A percentile compares a stretch with the other conserved stretches of the same genome.
These are phyloP conservation scores for Arctocebus calabarensis DNA, from an alignment of 2,797 vertebrate species.

Conservation along the genomic window DNA sequence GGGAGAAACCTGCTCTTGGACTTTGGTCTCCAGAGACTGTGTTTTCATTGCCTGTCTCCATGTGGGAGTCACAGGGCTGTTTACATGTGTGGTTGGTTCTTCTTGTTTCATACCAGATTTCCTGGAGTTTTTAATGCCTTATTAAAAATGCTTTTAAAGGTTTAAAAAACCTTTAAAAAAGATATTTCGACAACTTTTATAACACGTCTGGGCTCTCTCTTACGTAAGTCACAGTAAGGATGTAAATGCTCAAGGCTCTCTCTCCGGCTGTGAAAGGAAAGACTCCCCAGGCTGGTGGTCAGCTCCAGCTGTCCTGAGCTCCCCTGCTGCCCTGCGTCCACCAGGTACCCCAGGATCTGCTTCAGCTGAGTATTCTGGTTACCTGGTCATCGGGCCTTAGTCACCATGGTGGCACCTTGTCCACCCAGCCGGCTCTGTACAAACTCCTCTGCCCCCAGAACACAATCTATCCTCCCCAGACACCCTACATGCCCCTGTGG, in stretches of 20 bases:
- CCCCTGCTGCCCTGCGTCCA: background rate
- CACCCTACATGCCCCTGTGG: fast-evolving
- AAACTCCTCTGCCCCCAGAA: background rate
- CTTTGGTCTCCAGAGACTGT: fast-evolving
- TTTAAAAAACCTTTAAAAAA: background rate
- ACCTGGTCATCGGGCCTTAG: background rate
- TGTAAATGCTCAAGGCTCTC: fast-evolving
- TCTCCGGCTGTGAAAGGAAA: background rate
- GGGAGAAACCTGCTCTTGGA: fast-evolving
- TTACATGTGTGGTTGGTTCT: background rate
- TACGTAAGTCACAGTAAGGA: background rate
- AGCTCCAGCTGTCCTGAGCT: background rate
- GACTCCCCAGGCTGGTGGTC: too few relatives aligned
- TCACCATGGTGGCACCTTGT: background rate
- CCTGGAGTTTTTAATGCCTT: background rate
- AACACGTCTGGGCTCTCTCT: background rate
- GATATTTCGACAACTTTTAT: background rate
- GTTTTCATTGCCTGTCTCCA: too few relatives aligned
- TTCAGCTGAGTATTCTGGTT: background rate
- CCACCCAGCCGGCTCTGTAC: too few relatives aligned
- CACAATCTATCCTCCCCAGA: background rate
- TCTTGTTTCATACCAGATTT: too few relatives aligned
- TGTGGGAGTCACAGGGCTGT: background rate
- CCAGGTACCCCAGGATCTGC: too few relatives aligned
- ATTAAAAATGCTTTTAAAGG: background rate